phyloP scores from a whole-genome alignment of 1,140 invertebrate species.

The Papilio aristodemus region DNA sequence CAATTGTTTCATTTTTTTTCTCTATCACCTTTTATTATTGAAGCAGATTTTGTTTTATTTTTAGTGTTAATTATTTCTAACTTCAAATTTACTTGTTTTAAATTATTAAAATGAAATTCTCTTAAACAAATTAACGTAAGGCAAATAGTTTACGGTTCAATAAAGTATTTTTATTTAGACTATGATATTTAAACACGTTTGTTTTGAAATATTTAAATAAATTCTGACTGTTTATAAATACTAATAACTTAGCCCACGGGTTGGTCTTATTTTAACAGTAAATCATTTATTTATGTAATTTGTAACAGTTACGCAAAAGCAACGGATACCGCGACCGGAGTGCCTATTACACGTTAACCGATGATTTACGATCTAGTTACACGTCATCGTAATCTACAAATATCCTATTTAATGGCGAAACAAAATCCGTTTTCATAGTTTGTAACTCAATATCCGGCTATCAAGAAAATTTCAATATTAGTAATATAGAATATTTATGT shows the following conservation, averaged over 20 bases:
- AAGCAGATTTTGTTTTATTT: no score
- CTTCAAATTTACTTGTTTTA: no score
- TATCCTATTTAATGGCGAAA: constrained; percentile 32
- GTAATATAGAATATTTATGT: neutral
- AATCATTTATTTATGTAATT: constrained; percentile 31
- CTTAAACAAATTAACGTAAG: no score
- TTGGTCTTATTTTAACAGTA: constrained; percentile 2
- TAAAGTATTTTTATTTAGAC: neutral
- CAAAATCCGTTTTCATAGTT: constrained; percentile 27
- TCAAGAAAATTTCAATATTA: neutral
- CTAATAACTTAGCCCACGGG: neutral
- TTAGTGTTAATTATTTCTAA: no score
- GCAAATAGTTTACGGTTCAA: neutral
- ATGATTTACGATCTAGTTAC: constrained; percentile 27
- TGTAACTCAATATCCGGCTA: constrained; percentile 10
- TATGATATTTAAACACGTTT: neutral
- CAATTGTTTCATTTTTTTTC: no score
- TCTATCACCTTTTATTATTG: no score
- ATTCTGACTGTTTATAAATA: neutral
- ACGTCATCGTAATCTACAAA: constrained; percentile 31
- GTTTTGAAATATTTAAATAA: neutral
- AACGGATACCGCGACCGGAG: constrained; percentile 9
- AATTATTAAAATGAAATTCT: no score
- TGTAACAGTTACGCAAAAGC: constrained; percentile 28
- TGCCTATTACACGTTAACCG: constrained; percentile 19